Base-by-base conservation (phyloP, 2,797 vertebrate species). In the Linurgus olivaceus region DNA sequence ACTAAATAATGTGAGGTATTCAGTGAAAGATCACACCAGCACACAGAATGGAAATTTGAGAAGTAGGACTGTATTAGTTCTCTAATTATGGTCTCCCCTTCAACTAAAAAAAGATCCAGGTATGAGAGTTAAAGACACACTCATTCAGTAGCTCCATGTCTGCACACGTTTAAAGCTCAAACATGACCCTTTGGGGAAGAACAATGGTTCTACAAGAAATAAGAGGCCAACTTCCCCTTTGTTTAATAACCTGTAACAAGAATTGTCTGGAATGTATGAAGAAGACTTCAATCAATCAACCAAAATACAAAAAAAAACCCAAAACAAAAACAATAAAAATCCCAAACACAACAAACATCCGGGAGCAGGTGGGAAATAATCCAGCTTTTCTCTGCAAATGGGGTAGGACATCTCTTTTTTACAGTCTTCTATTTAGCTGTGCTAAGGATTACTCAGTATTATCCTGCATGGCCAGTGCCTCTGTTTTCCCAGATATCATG, bases 351-450 rank as follows among this genome's bases (percentile, higher is more conserved):
- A 44, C 19, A 78, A 94, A 74, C 2, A 7, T 26, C 25, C 0
- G 0, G 11, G 18, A 50, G 29, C 1, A 1, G 2, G 10, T 68
- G 19, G 20, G 6, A 62, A 40, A 73, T 16, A 62, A 62, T 18
- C 2, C 16, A 74, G 11, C 2, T 91, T 57, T 88, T 58, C 37
- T 73, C n/a, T 86, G 23, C 63, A 73, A 88, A 55, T 5, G 6
- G 6, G 33, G 3, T 61, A 68, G 12, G 7, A 72, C 10, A 35
- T 23, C 2, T 37, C 63, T 91, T 66, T 70, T 47, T 35, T 61
- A 63, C 10, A 54, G 10, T 4, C 13, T 75, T 50, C 24, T 16
- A 18, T 51, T 75, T 45, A 57, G 24, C 58, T 61, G 9, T 57
- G 23, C 68, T 50, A 80, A 72, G 17, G 35, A 74, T 55, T 74